Conservation (phyloP, 2,888 invertebrate genomes). For the Coleophora deauratella region DNA sequence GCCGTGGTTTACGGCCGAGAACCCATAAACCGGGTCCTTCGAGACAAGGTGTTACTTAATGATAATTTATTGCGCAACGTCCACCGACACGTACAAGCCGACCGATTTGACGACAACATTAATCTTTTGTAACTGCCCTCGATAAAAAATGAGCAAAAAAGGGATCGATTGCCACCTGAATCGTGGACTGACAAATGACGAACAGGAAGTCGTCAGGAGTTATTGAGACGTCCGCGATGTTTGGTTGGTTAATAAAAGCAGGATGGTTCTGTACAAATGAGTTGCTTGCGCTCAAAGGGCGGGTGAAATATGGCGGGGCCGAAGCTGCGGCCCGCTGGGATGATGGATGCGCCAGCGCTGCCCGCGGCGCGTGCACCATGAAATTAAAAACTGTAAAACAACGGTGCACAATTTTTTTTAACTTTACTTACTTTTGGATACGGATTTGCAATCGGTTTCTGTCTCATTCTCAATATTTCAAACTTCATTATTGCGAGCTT, state of each 20-base stretch:
- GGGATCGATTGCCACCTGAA: conserved; percentile 37
- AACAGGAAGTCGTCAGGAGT: conserved; percentile 55
- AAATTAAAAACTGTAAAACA: conserved; percentile 39
- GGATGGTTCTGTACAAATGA: conserved; percentile 53
- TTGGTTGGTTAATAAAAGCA: conserved; percentile 52
- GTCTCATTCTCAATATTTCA: conserved; percentile 22
- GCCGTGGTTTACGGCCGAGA: conserved; percentile 46
- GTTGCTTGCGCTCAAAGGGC: conserved; percentile 46
- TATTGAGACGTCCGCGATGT: conserved; percentile 64
- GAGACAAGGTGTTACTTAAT: conserved; percentile 66
- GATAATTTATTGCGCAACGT: conserved; percentile 66
- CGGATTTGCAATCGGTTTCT: conserved; percentile 22
- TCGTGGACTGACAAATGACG: conserved; percentile 37
- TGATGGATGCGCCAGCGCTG: conserved; percentile 50
- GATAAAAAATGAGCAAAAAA: conserved; percentile 35
- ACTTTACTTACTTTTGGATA: conserved; percentile 29
- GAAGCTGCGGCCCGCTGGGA: conserved; percentile 34
- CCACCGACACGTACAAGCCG: conserved; percentile 37
- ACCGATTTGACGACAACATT: conserved; percentile 54
- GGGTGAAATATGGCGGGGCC: conserved; percentile 46
- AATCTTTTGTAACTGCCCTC: conserved; percentile 57
- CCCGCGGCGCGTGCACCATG: conserved; percentile 22
- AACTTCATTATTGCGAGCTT: conserved; percentile 22
- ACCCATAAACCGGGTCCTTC: conserved; percentile 41
- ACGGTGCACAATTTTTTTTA: conserved; percentile 35